Percentiles rank a stretch among this genome's conserved stretches.
These are phyloP conservation scores for Anguilla marmorata DNA, from an alignment of 2,797 vertebrate species.

Conservation along the genomic window DNA sequence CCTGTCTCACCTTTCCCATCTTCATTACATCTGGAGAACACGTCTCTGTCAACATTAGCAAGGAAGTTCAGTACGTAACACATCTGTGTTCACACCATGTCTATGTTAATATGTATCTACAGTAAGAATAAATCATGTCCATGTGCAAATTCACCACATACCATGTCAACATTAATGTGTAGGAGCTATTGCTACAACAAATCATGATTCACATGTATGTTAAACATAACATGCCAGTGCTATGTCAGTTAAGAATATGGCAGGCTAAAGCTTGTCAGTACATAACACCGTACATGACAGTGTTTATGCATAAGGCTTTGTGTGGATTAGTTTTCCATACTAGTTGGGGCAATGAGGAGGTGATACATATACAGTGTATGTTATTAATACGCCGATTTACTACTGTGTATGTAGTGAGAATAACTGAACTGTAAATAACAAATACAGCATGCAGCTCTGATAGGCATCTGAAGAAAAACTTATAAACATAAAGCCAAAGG, in stretches of 20 bases:
- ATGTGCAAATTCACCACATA: neutral
- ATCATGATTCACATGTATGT: neutral
- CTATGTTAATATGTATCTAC: neutral
- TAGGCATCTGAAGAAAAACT: neutral
- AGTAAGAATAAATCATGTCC: neutral
- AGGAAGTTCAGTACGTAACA: neutral
- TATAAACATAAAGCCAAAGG: neutral
- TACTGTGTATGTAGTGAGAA: neutral
- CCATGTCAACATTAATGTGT: neutral
- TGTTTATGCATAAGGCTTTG: neutral
- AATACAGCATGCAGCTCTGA: neutral
- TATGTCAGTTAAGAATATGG: neutral
- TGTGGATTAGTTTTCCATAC: neutral
- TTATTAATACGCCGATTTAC: neutral
- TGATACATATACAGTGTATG: neutral
- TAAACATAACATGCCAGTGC: conserved; percentile 1
- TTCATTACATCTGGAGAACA: conserved; percentile 79
- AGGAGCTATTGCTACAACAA: neutral
- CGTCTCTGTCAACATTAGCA: neutral
- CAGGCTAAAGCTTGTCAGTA: neutral
- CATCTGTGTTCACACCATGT: neutral
- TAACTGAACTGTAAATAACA: neutral
- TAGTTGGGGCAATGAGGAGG: neutral
- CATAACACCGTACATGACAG: neutral
- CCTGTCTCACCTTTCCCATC: conserved; percentile 79